Conservation (phyloP, 2,797 vertebrate species). For the Cynopterus sphinx region DNA sequence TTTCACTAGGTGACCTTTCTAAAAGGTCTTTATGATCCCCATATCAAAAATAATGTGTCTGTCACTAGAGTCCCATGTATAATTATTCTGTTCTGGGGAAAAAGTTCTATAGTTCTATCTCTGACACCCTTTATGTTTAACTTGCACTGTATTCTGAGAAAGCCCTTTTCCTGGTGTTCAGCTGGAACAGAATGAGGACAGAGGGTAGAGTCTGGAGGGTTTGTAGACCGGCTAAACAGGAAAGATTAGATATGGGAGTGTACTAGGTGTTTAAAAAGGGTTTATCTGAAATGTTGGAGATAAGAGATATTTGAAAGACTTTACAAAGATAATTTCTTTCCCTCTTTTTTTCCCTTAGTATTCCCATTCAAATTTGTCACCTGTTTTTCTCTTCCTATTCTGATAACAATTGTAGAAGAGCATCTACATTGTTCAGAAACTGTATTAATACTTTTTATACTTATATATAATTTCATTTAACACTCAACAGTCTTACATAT, state of each 20-base stretch:
- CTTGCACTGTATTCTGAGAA: not conserved
- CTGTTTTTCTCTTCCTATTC: not conserved
- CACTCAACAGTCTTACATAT: not conserved
- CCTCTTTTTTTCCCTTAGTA: not conserved
- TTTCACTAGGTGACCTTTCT: not conserved
- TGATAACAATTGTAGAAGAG: not conserved
- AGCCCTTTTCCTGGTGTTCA: not conserved
- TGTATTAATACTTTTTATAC: not conserved
- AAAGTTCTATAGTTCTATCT: not conserved
- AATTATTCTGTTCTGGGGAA: not conserved
- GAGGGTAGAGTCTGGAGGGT: not conserved
- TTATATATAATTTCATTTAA: not conserved
- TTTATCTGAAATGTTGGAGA: not conserved
- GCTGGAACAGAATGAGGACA: not conserved
- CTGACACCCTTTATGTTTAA: not conserved
- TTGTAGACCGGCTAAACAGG: not conserved
- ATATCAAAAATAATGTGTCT: not conserved
- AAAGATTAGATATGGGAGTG: not conserved
- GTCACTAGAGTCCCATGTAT: not conserved
- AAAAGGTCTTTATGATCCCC: not conserved
- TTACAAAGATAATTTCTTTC: conserved; percentile 20
- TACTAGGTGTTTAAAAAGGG: not conserved
- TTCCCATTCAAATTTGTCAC: conserved; percentile 11
- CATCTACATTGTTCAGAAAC: not conserved
- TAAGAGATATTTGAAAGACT: not conserved